These are phyloP conservation scores for Oriolus oriolus DNA, from an alignment of 2,113 vertebrate species.

Conservation along the genomic window DNA sequence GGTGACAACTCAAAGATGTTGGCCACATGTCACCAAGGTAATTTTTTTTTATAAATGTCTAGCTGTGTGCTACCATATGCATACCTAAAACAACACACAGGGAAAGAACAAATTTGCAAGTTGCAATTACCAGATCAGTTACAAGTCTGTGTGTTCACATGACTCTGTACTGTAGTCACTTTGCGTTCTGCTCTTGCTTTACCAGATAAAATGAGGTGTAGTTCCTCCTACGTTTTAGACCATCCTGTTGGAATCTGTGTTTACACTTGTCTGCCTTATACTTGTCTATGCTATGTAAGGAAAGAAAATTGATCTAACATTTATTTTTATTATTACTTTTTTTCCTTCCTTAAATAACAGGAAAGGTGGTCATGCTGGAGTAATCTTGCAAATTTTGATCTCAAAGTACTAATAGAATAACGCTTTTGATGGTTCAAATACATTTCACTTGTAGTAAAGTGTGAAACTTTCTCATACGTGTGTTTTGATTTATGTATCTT, in stretches of 20 bases:
- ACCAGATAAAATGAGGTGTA: neutral
- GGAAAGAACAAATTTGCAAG: neutral
- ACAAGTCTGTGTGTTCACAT: neutral
- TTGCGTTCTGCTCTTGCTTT: neutral
- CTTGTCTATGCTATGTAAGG: neutral
- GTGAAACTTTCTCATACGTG: neutral
- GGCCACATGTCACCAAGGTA: neutral
- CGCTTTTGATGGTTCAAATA: neutral
- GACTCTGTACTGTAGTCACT: neutral
- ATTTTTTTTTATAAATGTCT: neutral
- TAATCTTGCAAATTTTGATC: neutral
- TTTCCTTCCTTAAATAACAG: neutral
- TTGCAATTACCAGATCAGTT: neutral
- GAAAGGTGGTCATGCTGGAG: neutral
- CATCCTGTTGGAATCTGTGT: neutral
- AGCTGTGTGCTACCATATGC: neutral
- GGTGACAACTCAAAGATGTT: neutral
- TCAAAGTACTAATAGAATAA: neutral
- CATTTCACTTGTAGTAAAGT: neutral
- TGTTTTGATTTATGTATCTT: neutral
- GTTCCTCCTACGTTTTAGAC: neutral
- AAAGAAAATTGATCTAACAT: neutral
- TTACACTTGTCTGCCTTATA: neutral
- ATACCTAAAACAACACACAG: neutral
- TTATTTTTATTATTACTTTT: neutral